Evolutionary conservation across 2,888 invertebrate genomes (phyloP), one percentile per base, ranked within the genome.

Genomic region (Entomobrya proxima): DNA sequence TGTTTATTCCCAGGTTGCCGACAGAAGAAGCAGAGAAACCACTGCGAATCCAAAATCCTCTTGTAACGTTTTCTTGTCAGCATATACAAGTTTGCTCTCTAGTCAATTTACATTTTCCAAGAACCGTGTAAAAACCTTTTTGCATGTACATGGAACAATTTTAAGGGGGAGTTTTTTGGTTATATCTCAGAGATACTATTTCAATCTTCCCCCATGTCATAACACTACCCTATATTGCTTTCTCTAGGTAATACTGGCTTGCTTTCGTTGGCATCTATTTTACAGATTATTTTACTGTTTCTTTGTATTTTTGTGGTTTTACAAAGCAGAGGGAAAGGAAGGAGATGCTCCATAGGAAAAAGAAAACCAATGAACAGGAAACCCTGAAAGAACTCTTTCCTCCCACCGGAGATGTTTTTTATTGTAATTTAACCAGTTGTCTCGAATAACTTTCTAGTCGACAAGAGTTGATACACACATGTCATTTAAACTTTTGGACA

Each of bases 341-440:
- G 61, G 58, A 85, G 81, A 40, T 44, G 11, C 21, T 30, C n/a
- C 9, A 4, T 2, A 21, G 32, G 13, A 61, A 61, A 7, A n/a
- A 32, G 15, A 61, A 61, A 61, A 30, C 61, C 61, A 61, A 61
- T 61, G 61, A 30, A 61, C 61, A 27, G 61, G 61, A 61, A 61
- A 30, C 4, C 4, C 5, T 13, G 32, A 61, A n/a, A 61, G 30
- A 61, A 30, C 6, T 2, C 7, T 30, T 30, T 9, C n/a, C n/a
- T n/a, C n/a, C n/a, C n/a, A n/a, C n/a, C 27, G 27, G 15, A n/a
- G 5, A 1, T 13, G 4, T 11, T 32, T 30, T 30, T 30, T 61
- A n/a, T 5, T 13, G 4, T n/a, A 61, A 5, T 30, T 32, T 27
- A 7, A 15, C 30, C 27, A 2, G 32, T 11, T 11, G 44, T 40